A percentile compares a stretch with the other conserved stretches of the same genome.
These are phyloP conservation scores for Anas georgica DNA, from an alignment of 2,797 vertebrate species.

Conservation along the genomic window DNA sequence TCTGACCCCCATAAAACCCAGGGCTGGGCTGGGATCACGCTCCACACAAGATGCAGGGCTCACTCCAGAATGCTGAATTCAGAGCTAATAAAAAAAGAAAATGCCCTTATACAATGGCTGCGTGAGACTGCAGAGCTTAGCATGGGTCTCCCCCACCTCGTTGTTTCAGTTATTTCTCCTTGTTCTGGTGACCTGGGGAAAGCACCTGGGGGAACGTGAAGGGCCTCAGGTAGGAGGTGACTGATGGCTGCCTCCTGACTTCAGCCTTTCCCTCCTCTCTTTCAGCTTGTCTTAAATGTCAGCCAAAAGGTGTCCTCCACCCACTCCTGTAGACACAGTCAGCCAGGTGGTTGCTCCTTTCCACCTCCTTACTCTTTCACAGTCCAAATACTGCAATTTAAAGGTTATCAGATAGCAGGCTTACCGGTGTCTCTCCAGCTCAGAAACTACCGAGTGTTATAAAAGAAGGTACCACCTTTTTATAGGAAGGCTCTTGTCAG, in stretches of 20 bases:
- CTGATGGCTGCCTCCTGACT: background rate
- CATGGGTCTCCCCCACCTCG: background rate
- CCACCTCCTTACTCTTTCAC: background rate
- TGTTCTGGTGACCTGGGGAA: background rate
- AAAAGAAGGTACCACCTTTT: background rate
- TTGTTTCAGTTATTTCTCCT: background rate
- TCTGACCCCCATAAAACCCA: fast-evolving
- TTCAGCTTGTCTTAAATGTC: background rate
- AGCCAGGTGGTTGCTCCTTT: background rate
- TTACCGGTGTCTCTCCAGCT: background rate
- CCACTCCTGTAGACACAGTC: background rate
- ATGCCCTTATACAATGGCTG: background rate
- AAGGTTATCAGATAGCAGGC: background rate
- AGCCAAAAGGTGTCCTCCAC: background rate
- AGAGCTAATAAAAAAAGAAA: background rate
- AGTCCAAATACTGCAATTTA: background rate
- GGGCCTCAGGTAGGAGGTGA: background rate
- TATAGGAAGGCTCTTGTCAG: background rate
- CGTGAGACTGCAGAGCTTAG: background rate
- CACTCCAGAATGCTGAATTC: fast-evolving
- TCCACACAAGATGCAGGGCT: fast-evolving
- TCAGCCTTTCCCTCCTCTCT: background rate
- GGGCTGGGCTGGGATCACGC: fast-evolving
- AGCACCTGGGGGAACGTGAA: background rate
- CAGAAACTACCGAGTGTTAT: background rate